phyloP scores from a whole-genome alignment of 2,888 invertebrate species.

The Eupsilia transversa region DNA sequence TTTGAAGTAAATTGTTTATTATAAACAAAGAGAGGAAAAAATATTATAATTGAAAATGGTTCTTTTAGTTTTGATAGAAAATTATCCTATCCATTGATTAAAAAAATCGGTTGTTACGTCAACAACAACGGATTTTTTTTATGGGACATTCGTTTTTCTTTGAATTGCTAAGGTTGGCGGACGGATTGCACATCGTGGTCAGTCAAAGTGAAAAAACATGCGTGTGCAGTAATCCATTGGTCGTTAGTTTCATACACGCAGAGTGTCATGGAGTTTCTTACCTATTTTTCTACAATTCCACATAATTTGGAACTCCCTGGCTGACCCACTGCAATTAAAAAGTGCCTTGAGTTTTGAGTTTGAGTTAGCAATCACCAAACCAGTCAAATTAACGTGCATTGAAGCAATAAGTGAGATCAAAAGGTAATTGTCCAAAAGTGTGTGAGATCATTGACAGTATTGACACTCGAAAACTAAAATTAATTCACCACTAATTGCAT shows the following conservation, averaged over 20 bases:
- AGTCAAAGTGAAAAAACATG: background rate
- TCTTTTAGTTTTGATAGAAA: background rate
- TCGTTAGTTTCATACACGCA: background rate
- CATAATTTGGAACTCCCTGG: no score
- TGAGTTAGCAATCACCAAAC: background rate
- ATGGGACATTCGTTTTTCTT: background rate
- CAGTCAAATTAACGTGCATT: background rate
- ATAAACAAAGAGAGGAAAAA: slow-evolving; percentile 23
- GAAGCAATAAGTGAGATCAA: background rate
- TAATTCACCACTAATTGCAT: background rate
- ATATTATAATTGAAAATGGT: background rate
- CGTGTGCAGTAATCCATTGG: background rate
- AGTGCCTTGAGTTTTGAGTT: no score
- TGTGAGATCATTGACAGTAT: background rate
- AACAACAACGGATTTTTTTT: background rate
- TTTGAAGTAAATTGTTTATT: slow-evolving; percentile 30
- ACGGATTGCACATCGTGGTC: no score
- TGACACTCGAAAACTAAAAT: background rate
- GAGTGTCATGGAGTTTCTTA: background rate
- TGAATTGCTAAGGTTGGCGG: background rate
- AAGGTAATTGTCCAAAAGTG: background rate
- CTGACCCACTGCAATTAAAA: no score
- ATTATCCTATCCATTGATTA: no score
- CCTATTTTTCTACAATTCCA: background rate
- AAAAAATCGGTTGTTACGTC: background rate